These are phyloP conservation scores for Penaeus chinensis DNA, from an alignment of 1,140 invertebrate species.

Conservation along the genomic window DNA sequence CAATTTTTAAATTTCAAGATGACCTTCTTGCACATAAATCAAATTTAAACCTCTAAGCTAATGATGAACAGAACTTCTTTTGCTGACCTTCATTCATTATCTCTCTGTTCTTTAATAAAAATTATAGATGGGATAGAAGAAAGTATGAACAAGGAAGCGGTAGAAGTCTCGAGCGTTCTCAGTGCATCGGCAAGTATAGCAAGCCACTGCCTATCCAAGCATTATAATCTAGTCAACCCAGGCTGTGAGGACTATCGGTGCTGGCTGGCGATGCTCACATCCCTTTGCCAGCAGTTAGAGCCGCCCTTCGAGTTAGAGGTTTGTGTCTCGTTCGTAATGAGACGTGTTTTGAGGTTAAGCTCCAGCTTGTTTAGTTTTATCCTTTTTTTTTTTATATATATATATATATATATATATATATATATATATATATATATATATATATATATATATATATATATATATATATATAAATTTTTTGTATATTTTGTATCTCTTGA, in stretches of 20 bases:
- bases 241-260: slow-evolving; percentile 28
- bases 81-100: too few relatives aligned
- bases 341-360: background rate
- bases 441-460: too few relatives aligned
- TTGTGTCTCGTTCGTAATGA: background rate
- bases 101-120: background rate
- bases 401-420: too few relatives aligned
- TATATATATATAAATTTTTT: too few relatives aligned
- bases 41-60: too few relatives aligned
- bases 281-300: slow-evolving; percentile 31
- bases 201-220: slow-evolving; percentile 45
- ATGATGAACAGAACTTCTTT: too few relatives aligned
- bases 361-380: background rate
- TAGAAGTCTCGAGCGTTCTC: slow-evolving; percentile 34
- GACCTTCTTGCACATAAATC: too few relatives aligned
- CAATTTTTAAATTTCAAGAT: too few relatives aligned
- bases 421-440: too few relatives aligned
- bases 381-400: background rate
- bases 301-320: slow-evolving; percentile 33
- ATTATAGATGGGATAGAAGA: slow-evolving; percentile 16
- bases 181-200: slow-evolving; percentile 31
- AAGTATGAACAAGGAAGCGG: slow-evolving; percentile 31
- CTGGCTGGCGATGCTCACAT: slow-evolving; percentile 39
- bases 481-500: too few relatives aligned
- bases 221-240: slow-evolving; percentile 31